Percentiles rank a stretch among this genome's conserved stretches.
Conservation (phyloP, 2,113 vertebrate species). For the Petroica traversi region DNA sequence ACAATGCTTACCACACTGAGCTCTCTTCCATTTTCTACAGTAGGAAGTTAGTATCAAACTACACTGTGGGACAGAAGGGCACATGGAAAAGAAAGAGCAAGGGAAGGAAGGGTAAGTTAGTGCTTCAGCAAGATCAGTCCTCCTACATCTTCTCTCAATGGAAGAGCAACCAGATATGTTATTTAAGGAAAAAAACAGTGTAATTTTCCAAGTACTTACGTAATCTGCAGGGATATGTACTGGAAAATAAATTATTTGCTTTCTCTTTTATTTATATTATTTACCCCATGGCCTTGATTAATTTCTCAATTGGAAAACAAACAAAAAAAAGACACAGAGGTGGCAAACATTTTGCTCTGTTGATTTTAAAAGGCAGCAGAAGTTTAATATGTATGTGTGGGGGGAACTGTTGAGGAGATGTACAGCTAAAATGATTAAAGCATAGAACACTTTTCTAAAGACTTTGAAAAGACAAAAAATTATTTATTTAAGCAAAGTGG, state of each 20-base stretch:
- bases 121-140: neutral
- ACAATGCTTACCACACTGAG: neutral
- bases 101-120: neutral
- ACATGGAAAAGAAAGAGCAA: neutral
- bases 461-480: neutral
- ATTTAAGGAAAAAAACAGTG: neutral
- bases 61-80: rapidly evolving
- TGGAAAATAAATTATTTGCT: neutral
- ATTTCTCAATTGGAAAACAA: neutral
- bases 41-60: neutral
- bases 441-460: neutral
- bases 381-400: neutral
- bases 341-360: neutral
- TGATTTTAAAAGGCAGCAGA: neutral
- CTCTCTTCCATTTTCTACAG: neutral
- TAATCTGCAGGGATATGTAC: neutral
- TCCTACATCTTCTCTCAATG: neutral
- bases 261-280: neutral
- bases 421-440: neutral
- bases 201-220: neutral
- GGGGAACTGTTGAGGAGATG: neutral
- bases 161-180: neutral
- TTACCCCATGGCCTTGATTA: neutral
- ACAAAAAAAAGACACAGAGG: neutral
- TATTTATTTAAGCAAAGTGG: neutral